A percentile compares a stretch with the other conserved stretches of the same genome.
Evolutionary conservation across 2,113 vertebrate genomes (phyloP).

Genomic region (Eubucco bourcierii): DNA sequence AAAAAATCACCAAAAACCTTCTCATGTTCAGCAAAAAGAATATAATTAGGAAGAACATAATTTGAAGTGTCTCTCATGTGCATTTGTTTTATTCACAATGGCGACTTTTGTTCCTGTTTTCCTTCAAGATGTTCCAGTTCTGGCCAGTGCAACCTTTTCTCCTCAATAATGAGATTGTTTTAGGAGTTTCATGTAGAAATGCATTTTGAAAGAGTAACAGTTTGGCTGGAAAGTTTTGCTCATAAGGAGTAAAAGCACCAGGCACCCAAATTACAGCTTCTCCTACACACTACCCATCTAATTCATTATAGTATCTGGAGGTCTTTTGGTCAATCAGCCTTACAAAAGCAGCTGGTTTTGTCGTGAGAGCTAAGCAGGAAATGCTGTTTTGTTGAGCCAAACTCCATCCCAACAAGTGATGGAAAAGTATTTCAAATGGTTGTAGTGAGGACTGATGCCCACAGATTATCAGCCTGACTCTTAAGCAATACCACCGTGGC

Average conservation of each 20-base stretch:
- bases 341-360: not conserved
- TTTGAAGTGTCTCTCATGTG: not conserved
- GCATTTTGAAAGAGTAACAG: not conserved
- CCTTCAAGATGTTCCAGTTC: slow-evolving; percentile 3
- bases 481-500: not conserved
- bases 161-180: not conserved
- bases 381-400: not conserved
- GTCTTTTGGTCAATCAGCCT: not conserved
- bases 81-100: not conserved
- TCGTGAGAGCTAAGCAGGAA: not conserved
- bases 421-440: not conserved
- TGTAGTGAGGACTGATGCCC: not conserved
- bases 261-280: not conserved
- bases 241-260: not conserved
- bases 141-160: not conserved
- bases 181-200: not conserved
- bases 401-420: not conserved
- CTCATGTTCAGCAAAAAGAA: not conserved
- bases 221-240: not conserved
- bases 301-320: not conserved
- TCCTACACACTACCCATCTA: not conserved
- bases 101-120: not conserved
- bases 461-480: not conserved
- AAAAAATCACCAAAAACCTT: not conserved
- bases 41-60: not conserved